Conservation (phyloP, 2,888 invertebrate genomes). For the Dexiosoma caninum region DNA sequence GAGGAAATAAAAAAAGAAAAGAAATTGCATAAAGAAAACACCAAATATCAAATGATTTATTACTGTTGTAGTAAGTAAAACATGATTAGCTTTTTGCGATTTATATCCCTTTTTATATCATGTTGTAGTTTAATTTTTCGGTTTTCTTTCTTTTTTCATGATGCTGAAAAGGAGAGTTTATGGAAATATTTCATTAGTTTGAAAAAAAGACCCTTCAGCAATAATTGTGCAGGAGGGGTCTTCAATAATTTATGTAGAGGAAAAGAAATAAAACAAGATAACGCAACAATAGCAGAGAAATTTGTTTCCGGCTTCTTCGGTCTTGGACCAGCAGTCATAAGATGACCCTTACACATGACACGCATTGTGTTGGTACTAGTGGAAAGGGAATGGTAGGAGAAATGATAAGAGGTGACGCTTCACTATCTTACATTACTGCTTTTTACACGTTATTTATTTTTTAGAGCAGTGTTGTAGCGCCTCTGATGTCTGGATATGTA, state of each 20-base stretch:
- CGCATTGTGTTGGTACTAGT: too few relatives aligned
- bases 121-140: slow-evolving; percentile 8
- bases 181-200: slow-evolving; percentile 11
- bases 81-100: slow-evolving; percentile 58
- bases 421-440: too few relatives aligned
- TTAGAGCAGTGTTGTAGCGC: too few relatives aligned
- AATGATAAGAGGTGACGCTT: too few relatives aligned
- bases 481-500: too few relatives aligned
- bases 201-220: background rate
- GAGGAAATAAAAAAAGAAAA: background rate
- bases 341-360: too few relatives aligned
- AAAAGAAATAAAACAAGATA: too few relatives aligned
- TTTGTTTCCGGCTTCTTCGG: too few relatives aligned
- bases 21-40: background rate
- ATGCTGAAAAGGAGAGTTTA: background rate
- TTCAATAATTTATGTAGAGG: background rate
- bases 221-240: background rate
- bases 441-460: too few relatives aligned
- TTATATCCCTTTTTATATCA: slow-evolving; percentile 33
- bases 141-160: background rate
- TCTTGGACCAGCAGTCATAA: too few relatives aligned
- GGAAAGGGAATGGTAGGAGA: too few relatives aligned
- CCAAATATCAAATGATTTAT: slow-evolving; percentile 59
- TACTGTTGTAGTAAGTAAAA: slow-evolving; percentile 56
- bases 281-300: too few relatives aligned